phyloP scores from a whole-genome alignment of 2,797 vertebrate genomes.

The Sebastes glaucus region DNA sequence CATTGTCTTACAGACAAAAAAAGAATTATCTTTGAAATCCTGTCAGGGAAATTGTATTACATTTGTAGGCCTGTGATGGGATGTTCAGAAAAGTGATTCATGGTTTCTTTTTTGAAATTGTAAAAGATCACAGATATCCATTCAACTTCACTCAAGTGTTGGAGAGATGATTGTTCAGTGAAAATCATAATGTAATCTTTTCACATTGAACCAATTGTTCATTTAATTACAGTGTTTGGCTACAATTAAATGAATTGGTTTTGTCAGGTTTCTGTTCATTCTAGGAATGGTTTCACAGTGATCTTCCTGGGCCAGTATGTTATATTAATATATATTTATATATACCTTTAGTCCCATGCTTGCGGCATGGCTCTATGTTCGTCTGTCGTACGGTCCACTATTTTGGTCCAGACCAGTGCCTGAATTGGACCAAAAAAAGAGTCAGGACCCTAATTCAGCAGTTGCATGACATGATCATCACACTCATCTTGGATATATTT shows the following conservation, averaged over 20 bases:
- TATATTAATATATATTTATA: conserved; percentile 17
- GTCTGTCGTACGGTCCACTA: neutral
- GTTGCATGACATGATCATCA: no score
- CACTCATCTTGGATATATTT: no score
- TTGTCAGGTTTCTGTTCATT: conserved; percentile 57
- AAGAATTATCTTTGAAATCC: conserved; percentile 69
- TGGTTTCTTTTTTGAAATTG: conserved; percentile 59
- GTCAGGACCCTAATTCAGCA: no score
- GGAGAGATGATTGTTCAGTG: conserved; percentile 57
- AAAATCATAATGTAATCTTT: conserved; percentile 71
- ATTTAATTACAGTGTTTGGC: conserved; percentile 75
- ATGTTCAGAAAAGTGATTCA: conserved; percentile 59
- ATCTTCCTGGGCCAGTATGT: conserved; percentile 2
- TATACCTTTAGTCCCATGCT: neutral
- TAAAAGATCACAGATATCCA: conserved; percentile 64
- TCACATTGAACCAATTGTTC: conserved; percentile 65
- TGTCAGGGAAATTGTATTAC: conserved; percentile 55
- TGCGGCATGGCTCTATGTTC: neutral
- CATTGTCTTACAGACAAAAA: conserved; percentile 78
- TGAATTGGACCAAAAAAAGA: no score
- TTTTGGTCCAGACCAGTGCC: neutral
- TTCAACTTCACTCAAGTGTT: conserved; percentile 68
- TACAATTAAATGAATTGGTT: conserved; percentile 66
- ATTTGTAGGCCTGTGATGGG: conserved; percentile 57
- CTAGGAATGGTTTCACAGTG: conserved; percentile 3